Evolutionary conservation across 53 echinoderm and acorn worm genomes (phyloP).

Genomic region (Holothuria leucospilota): DNA sequence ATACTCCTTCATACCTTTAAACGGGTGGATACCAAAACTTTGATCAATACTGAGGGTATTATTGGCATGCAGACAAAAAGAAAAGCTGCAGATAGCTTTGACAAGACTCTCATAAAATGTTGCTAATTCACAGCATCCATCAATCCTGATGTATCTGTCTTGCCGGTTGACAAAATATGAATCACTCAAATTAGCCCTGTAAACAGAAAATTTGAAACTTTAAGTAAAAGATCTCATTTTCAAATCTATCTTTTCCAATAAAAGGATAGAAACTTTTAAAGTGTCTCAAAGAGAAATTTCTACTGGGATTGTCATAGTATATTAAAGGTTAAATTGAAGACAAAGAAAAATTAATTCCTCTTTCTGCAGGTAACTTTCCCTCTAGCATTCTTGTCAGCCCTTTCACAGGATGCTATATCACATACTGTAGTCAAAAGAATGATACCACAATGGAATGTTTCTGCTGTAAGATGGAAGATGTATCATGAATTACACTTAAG

Average conservation of each 20-base stretch:
- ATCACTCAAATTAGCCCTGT: slow-evolving; percentile 94
- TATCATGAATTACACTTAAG: too few species aligned
- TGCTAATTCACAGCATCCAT: slow-evolving; percentile 78
- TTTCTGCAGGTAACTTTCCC: too few species aligned
- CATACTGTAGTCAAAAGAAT: too few species aligned
- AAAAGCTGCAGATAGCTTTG: slow-evolving; percentile 79
- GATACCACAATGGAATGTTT: too few species aligned
- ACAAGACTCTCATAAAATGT: slow-evolving; percentile 85
- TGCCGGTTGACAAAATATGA: slow-evolving; percentile 95
- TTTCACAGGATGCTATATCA: too few species aligned
- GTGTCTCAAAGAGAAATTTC: too few species aligned
- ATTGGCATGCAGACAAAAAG: slow-evolving; percentile 85
- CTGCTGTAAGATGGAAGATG: too few species aligned
- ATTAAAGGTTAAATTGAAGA: too few species aligned
- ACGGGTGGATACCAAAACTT: slow-evolving; percentile 82
- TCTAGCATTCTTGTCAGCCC: too few species aligned
- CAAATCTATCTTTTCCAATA: not conserved
- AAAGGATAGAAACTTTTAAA: not conserved
- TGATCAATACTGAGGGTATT: slow-evolving; percentile 75
- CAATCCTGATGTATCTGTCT: slow-evolving; percentile 88
- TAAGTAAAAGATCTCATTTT: too few species aligned
- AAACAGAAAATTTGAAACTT: not conserved
- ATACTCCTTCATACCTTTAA: slow-evolving; percentile 63
- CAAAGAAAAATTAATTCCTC: too few species aligned
- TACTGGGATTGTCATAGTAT: too few species aligned